phyloP scores from a whole-genome alignment of 2,888 invertebrate species.

The Sarcophaga carnaria region DNA sequence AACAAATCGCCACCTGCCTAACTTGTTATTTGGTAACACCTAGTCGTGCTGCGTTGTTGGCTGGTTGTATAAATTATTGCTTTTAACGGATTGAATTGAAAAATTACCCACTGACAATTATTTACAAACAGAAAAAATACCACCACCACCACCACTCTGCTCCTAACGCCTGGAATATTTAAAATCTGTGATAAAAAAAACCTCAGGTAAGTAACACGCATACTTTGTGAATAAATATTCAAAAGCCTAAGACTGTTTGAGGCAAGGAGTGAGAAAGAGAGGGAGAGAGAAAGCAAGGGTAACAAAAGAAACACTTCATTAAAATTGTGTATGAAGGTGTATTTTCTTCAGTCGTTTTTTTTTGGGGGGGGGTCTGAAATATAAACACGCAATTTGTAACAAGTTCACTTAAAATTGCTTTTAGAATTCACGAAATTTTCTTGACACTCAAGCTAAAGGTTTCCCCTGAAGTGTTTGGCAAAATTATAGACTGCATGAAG shows the following conservation, averaged over 20 bases:
- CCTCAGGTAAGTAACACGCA: slow-evolving; percentile 36
- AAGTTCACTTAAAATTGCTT: slow-evolving; percentile 38
- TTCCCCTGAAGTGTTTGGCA: background rate
- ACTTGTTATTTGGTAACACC: slow-evolving; percentile 54
- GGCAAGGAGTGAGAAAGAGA: no score
- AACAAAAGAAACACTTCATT: slow-evolving; percentile 46
- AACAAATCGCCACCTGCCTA: slow-evolving; percentile 34
- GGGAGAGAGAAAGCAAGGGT: no score
- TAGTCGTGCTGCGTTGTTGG: slow-evolving; percentile 28
- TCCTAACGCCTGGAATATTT: slow-evolving; percentile 11
- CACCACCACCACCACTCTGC: background rate
- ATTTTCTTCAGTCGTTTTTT: no score
- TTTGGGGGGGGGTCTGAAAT: slow-evolving; percentile 7
- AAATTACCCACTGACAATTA: slow-evolving; percentile 57
- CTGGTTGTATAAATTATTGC: slow-evolving; percentile 56
- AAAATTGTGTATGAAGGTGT: slow-evolving; percentile 32
- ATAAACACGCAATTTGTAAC: slow-evolving; percentile 62
- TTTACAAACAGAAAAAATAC: slow-evolving; percentile 10
- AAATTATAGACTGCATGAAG: no score
- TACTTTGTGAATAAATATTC: background rate
- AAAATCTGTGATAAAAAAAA: slow-evolving; percentile 20
- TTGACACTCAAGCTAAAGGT: slow-evolving; percentile 4
- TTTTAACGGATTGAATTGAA: slow-evolving; percentile 50
- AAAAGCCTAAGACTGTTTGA: no score
- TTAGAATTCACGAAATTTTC: background rate